Base-by-base conservation (phyloP, 2,888 invertebrate genomes). In the Euzophera pinguis region DNA sequence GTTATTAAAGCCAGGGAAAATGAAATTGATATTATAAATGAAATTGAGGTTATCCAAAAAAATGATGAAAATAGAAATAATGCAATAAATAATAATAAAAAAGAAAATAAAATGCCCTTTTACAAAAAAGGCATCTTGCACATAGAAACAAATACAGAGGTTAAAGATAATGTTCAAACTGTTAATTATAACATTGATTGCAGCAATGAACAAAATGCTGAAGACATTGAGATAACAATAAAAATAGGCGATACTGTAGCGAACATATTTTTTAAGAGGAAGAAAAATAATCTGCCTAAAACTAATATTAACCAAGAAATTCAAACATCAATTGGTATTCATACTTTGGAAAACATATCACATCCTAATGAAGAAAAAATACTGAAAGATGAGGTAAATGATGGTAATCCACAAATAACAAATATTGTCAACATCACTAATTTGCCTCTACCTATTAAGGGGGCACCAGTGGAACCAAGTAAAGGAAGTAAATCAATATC, bases 201-300 rank as follows among this genome's bases (percentile, higher is more conserved):
- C 47, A 60, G 65, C 49, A 59, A 55, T 49, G 59, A 48, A 38
- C 29, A 42, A 32, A 69, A 64, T 56, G 55, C 69, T 55, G 84
- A 86, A 60, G 81, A 89, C 54, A 82, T 89, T 59, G 75, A 83
- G 62, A 87, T 90, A 48, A 77, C 80, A 13, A 84, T 90, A 32
- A 87, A 78, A 78, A 73, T 83, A 45, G 85, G 87, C 9, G 79
- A 71, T 58, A 82, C 77, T 27, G 52, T 82, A 37, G 75, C 88
- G 48, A 88, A 85, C 60, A 82, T 89, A 58, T 62, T 73, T 17
- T 85, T 89, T 34, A 78, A 80, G 56, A 81, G 81, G 56, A 84
- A 84, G 55, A 70, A 78, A 39, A 80, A 75, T 67, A 76, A 85
- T 73, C 63, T 81, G 2, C 68, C 81, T 54, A 60, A 84, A n/a